Base-by-base conservation (phyloP, 2,797 vertebrate species). In the Halcyon leucocephala region DNA sequence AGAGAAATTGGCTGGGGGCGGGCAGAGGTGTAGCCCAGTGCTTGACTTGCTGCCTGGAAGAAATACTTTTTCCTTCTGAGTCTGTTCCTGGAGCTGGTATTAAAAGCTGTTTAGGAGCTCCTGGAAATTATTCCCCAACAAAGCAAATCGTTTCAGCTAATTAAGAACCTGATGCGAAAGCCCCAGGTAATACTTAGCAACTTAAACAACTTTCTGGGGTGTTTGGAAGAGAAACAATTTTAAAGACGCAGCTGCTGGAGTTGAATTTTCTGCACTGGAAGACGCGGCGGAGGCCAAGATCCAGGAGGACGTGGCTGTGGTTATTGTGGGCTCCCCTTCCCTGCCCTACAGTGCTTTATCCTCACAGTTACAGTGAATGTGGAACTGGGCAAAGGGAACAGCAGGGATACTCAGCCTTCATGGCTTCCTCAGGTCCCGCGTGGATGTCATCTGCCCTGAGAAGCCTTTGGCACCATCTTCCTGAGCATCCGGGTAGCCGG, bases 111-210 rank as follows among this genome's bases (percentile, higher is more conserved):
- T 88, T 80, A 82, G 84, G 76, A 93, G 69, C 86, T 96, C 85
- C 69, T 96, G 90, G 89, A 96, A 97, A 82, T 9, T 1, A 90
- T 94, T 96, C 81, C 74, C 42, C 17, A 2, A 81, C 78, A 92
- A 95, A 97, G 76, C 80, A 94, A 97, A 95, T 86, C 8, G 6
- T 94, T 97, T 96, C 89, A 82, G 49, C 77, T 96, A 95, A 97
- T 97, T 97, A 96, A 95, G 88, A 94, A 69, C 65, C 69, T 85
- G 85, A 92, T 96, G 82, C 6, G 13, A 95, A 97, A 94, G 66
- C 95, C 85, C 79, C 82, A 79, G 93, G 93, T 93, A 89, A 93
- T 91, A 39, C 73, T 96, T 97, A 79, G 35, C 81, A 96, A 92
- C 85, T 96, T 92, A 94, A 97, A 95, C 89, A 96, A 80, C 92